Evolutionary conservation across 2,888 invertebrate genomes (phyloP).

Genomic region (Archaeoteleia sp.): DNA sequence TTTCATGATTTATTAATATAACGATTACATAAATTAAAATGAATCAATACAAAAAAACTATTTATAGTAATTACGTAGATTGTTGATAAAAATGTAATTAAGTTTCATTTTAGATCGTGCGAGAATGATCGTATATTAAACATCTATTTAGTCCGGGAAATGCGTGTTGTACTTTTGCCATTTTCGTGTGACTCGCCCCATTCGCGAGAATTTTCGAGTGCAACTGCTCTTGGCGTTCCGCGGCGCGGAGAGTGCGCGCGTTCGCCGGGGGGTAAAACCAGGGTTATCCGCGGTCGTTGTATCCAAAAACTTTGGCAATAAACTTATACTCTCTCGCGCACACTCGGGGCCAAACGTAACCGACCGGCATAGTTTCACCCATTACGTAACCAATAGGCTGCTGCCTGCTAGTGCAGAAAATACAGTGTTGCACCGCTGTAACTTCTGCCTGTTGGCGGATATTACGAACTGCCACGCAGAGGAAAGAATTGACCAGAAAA

Average conservation of each 20-base stretch:
- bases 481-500: constrained; percentile 27
- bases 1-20: too few species aligned
- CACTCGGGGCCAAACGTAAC: constrained; percentile 63
- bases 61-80: too few species aligned
- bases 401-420: constrained; percentile 56
- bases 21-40: too few species aligned
- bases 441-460: constrained; percentile 49
- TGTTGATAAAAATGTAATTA: background rate
- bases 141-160: too few species aligned
- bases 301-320: constrained; percentile 75
- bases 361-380: constrained; percentile 71
- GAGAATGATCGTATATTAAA: too few species aligned
- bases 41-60: too few species aligned
- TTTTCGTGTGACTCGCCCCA: constrained; percentile 9
- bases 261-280: constrained; percentile 47
- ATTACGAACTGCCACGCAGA: constrained; percentile 34
- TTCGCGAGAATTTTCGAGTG: constrained; percentile 22
- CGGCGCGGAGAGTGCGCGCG: constrained; percentile 43
- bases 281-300: constrained; percentile 74
- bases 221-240: constrained; percentile 42
- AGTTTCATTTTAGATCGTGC: background rate
- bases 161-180: too few species aligned
- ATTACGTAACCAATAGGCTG: constrained; percentile 65
- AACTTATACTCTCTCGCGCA: constrained; percentile 71
- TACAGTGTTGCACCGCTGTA: constrained; percentile 52